Evolutionary conservation across 2,888 invertebrate genomes (phyloP).

Genomic region (Ennomos erosarius): DNA sequence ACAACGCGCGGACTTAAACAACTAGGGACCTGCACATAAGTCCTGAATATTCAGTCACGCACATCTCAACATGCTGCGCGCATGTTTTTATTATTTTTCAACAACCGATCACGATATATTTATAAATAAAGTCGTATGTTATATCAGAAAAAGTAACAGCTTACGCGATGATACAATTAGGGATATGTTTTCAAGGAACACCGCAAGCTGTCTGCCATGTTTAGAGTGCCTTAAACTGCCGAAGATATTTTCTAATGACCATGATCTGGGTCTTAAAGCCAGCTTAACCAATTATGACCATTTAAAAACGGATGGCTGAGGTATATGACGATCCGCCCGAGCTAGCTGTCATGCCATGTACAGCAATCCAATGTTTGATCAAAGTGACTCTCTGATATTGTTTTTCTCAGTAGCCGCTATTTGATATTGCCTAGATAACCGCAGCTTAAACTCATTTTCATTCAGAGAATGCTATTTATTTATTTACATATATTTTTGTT

Average conservation of each 20-base stretch:
- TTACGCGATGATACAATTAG: conserved; percentile 44
- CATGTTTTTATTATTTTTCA: conserved; percentile 51
- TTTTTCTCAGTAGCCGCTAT: conserved; percentile 65
- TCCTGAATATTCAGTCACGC: conserved; percentile 78
- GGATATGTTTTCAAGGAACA: conserved; percentile 37
- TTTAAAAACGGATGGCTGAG: conserved; percentile 73
- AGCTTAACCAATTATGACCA: conserved; percentile 77
- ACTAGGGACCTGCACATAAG: conserved; percentile 67
- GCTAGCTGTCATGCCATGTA: conserved; percentile 71
- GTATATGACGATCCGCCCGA: conserved; percentile 68
- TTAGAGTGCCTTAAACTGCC: conserved; percentile 30
- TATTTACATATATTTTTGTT: conserved; percentile 1
- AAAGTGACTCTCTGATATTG: conserved; percentile 70
- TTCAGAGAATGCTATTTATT: conserved; percentile 11
- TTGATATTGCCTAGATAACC: conserved; percentile 54
- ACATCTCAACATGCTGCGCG: conserved; percentile 59
- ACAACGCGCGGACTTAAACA: conserved; percentile 71
- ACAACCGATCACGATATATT: conserved; percentile 48
- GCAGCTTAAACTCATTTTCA: conserved; percentile 29
- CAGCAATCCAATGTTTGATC: conserved; percentile 74
- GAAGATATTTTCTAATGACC: conserved; percentile 68
- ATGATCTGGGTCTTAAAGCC: conserved; percentile 63
- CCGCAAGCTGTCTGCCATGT: conserved; percentile 19
- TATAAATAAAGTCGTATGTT: conserved; percentile 40
- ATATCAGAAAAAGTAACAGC: conserved; percentile 38